Base-by-base conservation (phyloP, 2,113 vertebrate genomes). In the Takifugu flavidus region DNA sequence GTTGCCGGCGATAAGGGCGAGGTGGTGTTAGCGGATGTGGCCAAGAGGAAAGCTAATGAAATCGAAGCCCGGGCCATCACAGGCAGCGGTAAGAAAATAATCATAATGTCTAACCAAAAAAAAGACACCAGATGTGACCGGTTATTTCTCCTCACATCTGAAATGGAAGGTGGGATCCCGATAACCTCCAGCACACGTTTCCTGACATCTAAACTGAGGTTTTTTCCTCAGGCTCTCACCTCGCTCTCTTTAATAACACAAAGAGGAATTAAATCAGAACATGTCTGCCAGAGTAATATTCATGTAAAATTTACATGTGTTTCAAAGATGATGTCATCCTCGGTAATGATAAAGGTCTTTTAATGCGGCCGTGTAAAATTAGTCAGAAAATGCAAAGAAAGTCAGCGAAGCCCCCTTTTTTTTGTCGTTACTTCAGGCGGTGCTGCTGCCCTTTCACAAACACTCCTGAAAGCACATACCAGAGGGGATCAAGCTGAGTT, bases 1-100 rank as follows among this genome's bases (percentile, higher is more conserved):
- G 85, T 98, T 78, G 95, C 97, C 56, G 73, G 91, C 87, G 96
- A 98, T 94, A 94, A 95, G 88, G 95, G 94, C 78, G 96, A 99
- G 93, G 72, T 93, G 90, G 95, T 94, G 81, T 91, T 99, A 78
- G 95, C 96, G 69, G 93, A 92, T 85, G 96, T 95, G 89, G 94
- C 97, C 83, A 94, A 91, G 90, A 95, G 91, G 92, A 97, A 92
- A 88, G 97, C 96, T 87, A 87, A 90, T 80, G 94, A 95, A 91
- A 94, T 95, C 86, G 91, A 96, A 84, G 89, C 90, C 56, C 91
- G 88, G 88, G 91, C 92, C 85, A 82, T 81, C 87, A 87, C 91
- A 65, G 87, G 89, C 63, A 29, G 53, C 29, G 82, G 84, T 84
- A 78, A 80, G 84, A 69, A 84, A 78, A 80, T 79, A 78, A 83